Percentiles rank a stretch among this genome's conserved stretches.
Evolutionary conservation across 2,113 vertebrate genomes (phyloP).

Genomic region (rat (Rattus norvegicus)): DNA sequence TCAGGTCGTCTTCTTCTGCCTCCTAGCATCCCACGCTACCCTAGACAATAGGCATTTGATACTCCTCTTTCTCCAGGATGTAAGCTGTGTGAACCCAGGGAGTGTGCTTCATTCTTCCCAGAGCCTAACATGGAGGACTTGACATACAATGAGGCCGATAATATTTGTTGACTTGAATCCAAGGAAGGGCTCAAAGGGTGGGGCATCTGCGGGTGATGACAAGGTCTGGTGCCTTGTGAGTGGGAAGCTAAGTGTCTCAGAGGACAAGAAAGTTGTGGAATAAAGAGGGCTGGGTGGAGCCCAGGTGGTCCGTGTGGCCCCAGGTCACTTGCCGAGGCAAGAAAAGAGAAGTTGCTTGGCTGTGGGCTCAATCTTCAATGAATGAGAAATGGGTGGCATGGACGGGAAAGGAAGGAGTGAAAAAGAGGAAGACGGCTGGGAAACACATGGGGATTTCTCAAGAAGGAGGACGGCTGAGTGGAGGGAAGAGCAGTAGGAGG

Average conservation of each 20-base stretch:
- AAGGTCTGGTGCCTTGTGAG: neutral
- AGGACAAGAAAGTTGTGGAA: neutral
- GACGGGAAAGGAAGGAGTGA: neutral
- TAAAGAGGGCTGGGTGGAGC: neutral
- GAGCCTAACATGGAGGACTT: neutral
- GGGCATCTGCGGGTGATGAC: conserved; percentile 23
- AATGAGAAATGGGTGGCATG: neutral
- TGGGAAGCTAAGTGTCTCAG: neutral
- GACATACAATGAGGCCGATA: neutral
- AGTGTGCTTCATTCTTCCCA: neutral
- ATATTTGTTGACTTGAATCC: neutral
- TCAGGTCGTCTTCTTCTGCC: neutral
- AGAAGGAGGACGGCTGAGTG: neutral
- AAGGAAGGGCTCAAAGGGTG: neutral
- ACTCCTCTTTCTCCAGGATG: neutral
- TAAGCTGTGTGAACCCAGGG: neutral
- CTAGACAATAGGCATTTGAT: neutral
- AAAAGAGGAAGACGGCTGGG: neutral
- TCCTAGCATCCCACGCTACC: accelerated
- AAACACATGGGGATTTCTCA: neutral
- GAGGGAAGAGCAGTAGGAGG: neutral
- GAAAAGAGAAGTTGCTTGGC: neutral
- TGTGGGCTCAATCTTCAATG: neutral
- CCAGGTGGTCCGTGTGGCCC: accelerated
- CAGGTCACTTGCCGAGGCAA: neutral